Evolutionary conservation across 2,797 vertebrate species (phyloP), one percentile per base, ranked within the genome.

Genomic region (Smutsia gigantea): DNA sequence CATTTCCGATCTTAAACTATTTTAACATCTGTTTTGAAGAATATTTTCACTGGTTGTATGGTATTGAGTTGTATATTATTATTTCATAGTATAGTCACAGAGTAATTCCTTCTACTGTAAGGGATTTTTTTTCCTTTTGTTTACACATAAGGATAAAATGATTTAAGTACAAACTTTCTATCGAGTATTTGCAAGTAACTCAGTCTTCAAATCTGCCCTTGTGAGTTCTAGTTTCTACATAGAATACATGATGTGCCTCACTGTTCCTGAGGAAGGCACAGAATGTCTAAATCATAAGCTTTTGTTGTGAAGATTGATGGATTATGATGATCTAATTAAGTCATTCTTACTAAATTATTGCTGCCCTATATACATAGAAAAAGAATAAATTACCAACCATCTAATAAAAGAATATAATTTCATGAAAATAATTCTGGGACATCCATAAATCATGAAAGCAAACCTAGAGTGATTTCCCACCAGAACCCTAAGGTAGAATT

Each of bases 301-400:
- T 34, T 92, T 95, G 72, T 46, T 97, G 39, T 63, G 49, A 92
- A 90, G 64, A 98, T 97, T 64, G 11, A 97, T 98, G 97, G 82
- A 93, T 92, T 78, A 53, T 96, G 90, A 77, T 93, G 31, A 94
- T 97, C 96, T 95, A 92, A 93, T 98, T 97, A 96, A 95, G 64
- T 93, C 90, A 81, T 53, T 93, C 59, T 98, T 97, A 95, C 66
- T 97, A 94, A 93, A 97, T 98, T 97, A 97, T 93, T 83, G 66
- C 95, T 84, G 81, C 92, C 75, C n/a, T 82, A 59, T 66, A 31
- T 90, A 93, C 83, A 83, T 88, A 93, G 78, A 81, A 96, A 97
- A 95, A 94, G 61, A 97, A 98, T 98, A 97, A 72, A 98, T 98
- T 98, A 98, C 98, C 96, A 98, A 10, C 94, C 97, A 90, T 95